Evolutionary conservation across 1,140 invertebrate genomes (phyloP).

Genomic region (Rhopalosiphum maidis): DNA sequence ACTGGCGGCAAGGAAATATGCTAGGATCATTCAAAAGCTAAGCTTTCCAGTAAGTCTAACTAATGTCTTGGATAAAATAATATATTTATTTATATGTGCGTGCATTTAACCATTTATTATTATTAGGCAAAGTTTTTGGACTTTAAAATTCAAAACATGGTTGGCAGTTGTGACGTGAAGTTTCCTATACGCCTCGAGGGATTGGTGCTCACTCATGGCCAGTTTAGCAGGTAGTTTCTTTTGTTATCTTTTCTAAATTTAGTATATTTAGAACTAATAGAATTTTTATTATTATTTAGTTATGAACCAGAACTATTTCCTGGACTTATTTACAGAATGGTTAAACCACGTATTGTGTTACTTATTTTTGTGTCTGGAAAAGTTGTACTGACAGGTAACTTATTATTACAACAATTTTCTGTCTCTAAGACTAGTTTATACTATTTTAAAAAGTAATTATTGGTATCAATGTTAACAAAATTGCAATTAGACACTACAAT

Average conservation of each 20-base stretch:
- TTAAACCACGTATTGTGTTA: constrained; percentile 97
- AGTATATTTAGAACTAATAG: constrained; percentile 16
- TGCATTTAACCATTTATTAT: constrained; percentile 55
- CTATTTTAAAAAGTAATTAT: neutral
- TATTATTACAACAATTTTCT: neutral
- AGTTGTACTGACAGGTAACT: constrained; percentile 88
- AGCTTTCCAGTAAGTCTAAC: constrained; percentile 82
- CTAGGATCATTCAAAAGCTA: constrained; percentile 98
- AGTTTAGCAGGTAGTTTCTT: constrained; percentile 84
- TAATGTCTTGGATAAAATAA: neutral
- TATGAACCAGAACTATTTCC: constrained; percentile 96
- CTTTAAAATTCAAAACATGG: constrained; percentile 99
- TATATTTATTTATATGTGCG: neutral
- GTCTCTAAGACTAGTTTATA: neutral
- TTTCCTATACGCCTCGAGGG: constrained; percentile 98
- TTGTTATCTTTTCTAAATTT: neutral
- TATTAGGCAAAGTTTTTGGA: constrained; percentile 96
- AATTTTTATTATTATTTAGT: constrained; percentile 60
- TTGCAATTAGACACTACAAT: neutral
- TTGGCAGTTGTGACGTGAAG: constrained; percentile 98
- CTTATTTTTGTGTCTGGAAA: constrained; percentile 99
- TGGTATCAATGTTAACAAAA: neutral
- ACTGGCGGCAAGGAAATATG: constrained; percentile 97
- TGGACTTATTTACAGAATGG: constrained; percentile 98
- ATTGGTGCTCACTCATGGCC: constrained; percentile 93